phyloP scores from a whole-genome alignment of 2,797 vertebrate species.

The Hephaestus fuliginosus region DNA sequence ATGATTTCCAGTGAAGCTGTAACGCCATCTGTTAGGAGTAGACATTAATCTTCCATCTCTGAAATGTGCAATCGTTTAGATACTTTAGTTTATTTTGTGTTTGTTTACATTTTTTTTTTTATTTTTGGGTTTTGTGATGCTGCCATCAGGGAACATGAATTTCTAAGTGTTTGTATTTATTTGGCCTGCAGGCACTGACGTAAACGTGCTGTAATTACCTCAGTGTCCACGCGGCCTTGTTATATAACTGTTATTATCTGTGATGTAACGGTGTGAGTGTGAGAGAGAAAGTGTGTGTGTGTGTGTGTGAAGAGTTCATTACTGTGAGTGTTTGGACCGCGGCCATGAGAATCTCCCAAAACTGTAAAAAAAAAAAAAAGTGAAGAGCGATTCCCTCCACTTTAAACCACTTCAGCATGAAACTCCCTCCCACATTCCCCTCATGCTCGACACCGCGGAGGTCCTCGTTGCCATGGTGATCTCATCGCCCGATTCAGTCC shows the following conservation, averaged over 20 bases:
- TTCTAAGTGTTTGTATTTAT: slow-evolving; percentile 70
- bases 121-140: slow-evolving; percentile 24
- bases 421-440: slow-evolving; percentile 61
- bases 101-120: slow-evolving; percentile 55
- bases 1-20: neutral
- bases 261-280: slow-evolving; percentile 63
- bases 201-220: slow-evolving; percentile 49
- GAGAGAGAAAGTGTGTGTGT: slow-evolving; percentile 15
- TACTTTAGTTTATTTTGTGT: slow-evolving; percentile 30
- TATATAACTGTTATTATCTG: slow-evolving; percentile 68
- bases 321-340: slow-evolving; percentile 51
- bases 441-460: slow-evolving; percentile 53
- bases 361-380: slow-evolving; percentile 13
- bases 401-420: slow-evolving; percentile 61
- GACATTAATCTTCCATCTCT: slow-evolving; percentile 23
- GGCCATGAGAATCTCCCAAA: slow-evolving; percentile 63
- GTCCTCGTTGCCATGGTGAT: slow-evolving; percentile 81
- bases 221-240: slow-evolving; percentile 38
- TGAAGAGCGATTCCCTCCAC: slow-evolving; percentile 68
- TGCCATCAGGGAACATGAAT: slow-evolving; percentile 53
- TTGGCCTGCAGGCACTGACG: slow-evolving; percentile 47
- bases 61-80: slow-evolving; percentile 51
- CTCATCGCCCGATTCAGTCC: slow-evolving; percentile 62
- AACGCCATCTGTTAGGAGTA: slow-evolving; percentile 10
- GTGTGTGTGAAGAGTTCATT: slow-evolving; percentile 58